A percentile compares a stretch with the other conserved stretches of the same genome.
phyloP scores from a whole-genome alignment of 2,888 invertebrate genomes.

The Adelognathus sp. region DNA sequence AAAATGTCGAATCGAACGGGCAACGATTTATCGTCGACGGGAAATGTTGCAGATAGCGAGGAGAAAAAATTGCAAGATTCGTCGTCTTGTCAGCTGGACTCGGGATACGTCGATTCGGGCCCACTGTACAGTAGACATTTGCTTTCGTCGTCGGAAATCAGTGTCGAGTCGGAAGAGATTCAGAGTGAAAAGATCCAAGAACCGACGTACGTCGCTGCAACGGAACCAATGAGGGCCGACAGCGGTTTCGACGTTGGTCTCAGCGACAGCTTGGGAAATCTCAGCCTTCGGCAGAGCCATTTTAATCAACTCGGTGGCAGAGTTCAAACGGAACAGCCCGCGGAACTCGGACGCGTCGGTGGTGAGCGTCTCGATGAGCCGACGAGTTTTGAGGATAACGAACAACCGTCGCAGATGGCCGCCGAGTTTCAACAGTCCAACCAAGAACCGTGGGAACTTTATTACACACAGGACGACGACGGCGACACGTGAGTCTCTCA shows the following conservation, averaged over 20 bases:
- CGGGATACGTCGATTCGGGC: slow-evolving; percentile 74
- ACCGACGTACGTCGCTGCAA: slow-evolving; percentile 12
- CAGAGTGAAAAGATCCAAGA: too few relatives aligned
- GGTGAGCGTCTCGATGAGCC: slow-evolving; percentile 36
- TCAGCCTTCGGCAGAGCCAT: slow-evolving; percentile 82
- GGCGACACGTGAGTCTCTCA: slow-evolving; percentile 92
- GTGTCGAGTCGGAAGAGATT: slow-evolving; percentile 59
- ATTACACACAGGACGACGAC: slow-evolving; percentile 90
- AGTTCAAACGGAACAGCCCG: slow-evolving; percentile 66
- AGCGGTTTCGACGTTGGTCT: slow-evolving; percentile 86
- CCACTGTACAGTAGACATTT: slow-evolving; percentile 70
- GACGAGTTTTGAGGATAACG: neutral
- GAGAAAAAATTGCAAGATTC: slow-evolving; percentile 50
- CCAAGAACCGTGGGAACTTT: slow-evolving; percentile 84
- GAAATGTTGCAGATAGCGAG: slow-evolving; percentile 66
- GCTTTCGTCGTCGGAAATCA: slow-evolving; percentile 64
- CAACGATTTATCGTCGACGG: slow-evolving; percentile 49
- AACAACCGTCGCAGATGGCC: slow-evolving; percentile 48
- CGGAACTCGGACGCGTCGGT: slow-evolving; percentile 66
- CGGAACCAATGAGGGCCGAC: slow-evolving; percentile 84
- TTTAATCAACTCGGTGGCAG: slow-evolving; percentile 72
- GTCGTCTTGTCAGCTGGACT: slow-evolving; percentile 56
- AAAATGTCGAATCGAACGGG: slow-evolving; percentile 64
- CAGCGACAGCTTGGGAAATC: slow-evolving; percentile 85
- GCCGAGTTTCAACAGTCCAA: slow-evolving; percentile 49